Evolutionary conservation across 2,113 vertebrate genomes (phyloP).

Genomic region (Fulica atra): DNA sequence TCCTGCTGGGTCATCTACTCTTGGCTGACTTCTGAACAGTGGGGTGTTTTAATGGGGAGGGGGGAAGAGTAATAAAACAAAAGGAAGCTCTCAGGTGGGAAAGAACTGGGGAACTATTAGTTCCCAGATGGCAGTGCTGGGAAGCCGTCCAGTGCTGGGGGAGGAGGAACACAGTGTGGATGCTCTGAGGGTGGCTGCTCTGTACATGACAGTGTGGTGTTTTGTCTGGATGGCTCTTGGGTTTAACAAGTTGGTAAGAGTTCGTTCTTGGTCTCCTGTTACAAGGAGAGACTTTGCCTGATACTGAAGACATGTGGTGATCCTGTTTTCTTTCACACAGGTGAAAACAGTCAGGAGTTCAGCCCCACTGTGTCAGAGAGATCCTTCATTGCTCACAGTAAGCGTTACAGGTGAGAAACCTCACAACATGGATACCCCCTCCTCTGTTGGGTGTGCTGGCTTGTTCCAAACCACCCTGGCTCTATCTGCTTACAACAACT

Average conservation of each 20-base stretch:
- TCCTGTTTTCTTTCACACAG: slow-evolving; percentile 67
- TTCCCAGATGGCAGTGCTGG: neutral
- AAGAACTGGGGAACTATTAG: neutral
- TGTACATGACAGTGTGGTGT: neutral
- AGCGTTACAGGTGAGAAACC: slow-evolving; percentile 79
- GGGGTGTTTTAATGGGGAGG: neutral
- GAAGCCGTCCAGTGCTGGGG: neutral
- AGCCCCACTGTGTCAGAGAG: slow-evolving; percentile 88
- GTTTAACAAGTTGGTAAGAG: neutral
- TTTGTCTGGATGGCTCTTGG: neutral
- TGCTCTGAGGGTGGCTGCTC: neutral
- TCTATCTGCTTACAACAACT: neutral
- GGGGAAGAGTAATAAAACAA: neutral
- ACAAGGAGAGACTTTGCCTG: neutral
- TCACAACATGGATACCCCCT: neutral
- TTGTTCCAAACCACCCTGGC: neutral
- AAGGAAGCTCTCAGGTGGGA: neutral
- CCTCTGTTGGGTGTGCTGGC: neutral
- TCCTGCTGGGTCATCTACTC: neutral
- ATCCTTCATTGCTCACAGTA: slow-evolving; percentile 76
- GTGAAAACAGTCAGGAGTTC: slow-evolving; percentile 94
- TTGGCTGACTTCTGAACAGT: neutral
- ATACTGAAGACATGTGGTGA: neutral
- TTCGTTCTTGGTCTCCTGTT: neutral
- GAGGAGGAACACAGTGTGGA: neutral